Evolutionary conservation across 1,140 invertebrate species (phyloP).

Genomic region (Meloidogyne hapla): DNA sequence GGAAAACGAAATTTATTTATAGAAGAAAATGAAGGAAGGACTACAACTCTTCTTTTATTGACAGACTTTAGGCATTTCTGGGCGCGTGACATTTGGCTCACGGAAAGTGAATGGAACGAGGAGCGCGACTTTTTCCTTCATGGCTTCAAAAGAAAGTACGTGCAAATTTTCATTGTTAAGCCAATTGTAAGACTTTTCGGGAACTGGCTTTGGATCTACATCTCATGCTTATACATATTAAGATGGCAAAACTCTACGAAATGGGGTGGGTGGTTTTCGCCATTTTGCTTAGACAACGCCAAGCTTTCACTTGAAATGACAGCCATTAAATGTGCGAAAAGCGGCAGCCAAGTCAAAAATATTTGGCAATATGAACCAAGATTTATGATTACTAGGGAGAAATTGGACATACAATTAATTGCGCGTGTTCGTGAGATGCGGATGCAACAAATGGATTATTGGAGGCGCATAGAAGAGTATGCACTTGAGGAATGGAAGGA

Average conservation of each 20-base stretch:
- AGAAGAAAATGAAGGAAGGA: neutral
- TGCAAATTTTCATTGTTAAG: neutral
- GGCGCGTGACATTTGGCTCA: constrained; percentile 48
- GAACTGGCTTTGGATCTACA: too few relatives aligned
- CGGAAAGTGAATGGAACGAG: constrained; percentile 35
- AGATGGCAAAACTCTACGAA: constrained; percentile 25
- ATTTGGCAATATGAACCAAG: neutral
- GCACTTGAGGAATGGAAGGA: constrained; percentile 1
- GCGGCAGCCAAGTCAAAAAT: too few relatives aligned
- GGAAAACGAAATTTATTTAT: constrained; percentile 37
- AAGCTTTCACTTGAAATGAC: neutral
- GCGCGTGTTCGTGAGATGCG: constrained; percentile 11
- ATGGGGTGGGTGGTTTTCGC: constrained; percentile 20
- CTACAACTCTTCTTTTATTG: constrained; percentile 8
- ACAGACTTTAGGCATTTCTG: constrained; percentile 33
- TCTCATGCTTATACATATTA: neutral
- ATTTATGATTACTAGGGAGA: neutral
- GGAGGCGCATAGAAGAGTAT: constrained; percentile 8
- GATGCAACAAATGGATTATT: constrained; percentile 22
- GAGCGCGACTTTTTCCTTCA: constrained; percentile 31
- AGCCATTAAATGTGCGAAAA: neutral
- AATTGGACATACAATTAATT: neutral
- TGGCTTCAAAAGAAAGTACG: constrained; percentile 36
- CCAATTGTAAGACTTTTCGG: too few relatives aligned
- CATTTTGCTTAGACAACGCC: neutral